Conservation (phyloP, 1,140 invertebrate genomes). For the Aleiodes sp. region DNA sequence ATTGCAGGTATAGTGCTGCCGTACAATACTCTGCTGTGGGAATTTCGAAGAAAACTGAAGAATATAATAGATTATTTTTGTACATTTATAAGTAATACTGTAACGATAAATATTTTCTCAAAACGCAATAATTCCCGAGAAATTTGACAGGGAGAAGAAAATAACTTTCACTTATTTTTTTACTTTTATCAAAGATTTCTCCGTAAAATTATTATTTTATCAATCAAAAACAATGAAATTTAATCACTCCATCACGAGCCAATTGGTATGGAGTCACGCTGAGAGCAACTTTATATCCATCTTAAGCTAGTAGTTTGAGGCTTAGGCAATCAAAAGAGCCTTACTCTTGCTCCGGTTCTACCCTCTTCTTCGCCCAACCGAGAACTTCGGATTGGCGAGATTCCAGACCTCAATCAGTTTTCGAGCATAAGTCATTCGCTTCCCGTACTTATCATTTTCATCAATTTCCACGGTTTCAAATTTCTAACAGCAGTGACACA, state of each 20-base stretch:
- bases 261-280: background rate
- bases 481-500: background rate
- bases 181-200: no score
- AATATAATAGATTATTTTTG: no score
- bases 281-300: background rate
- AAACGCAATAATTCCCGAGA: background rate
- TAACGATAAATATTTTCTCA: no score
- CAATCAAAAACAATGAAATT: background rate
- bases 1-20: no score
- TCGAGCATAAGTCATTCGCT: background rate
- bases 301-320: background rate
- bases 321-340: constrained; percentile 12
- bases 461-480: background rate
- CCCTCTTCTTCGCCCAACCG: background rate
- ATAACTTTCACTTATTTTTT: no score
- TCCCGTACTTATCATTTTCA: background rate
- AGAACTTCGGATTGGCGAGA: constrained; percentile 15
- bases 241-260: background rate
- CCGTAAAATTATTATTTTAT: background rate
- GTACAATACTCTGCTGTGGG: no score
- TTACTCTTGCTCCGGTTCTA: no score
- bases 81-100: no score
- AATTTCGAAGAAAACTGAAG: no score
- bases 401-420: constrained; percentile 19
- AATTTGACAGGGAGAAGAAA: no score